phyloP scores from a whole-genome alignment of 1,140 invertebrate species.

The Zaprionus camerounensis region DNA sequence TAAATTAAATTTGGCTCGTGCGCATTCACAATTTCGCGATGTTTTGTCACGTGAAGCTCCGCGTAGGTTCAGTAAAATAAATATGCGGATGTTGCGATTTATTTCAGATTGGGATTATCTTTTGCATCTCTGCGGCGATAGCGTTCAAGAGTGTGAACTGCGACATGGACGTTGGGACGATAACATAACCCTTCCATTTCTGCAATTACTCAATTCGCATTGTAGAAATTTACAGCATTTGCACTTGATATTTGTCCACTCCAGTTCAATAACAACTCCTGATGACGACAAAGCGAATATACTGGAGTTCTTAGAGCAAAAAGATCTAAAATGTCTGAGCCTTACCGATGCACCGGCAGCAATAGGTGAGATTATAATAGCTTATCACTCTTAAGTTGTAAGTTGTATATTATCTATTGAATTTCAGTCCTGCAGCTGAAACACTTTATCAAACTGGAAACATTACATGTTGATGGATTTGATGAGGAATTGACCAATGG shows the following conservation, averaged over 20 bases:
- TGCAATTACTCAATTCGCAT: constrained; percentile 35
- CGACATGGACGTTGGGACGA: constrained; percentile 63
- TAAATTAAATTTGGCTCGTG: constrained; percentile 58
- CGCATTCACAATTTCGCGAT: constrained; percentile 46
- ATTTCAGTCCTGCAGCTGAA: constrained; percentile 51
- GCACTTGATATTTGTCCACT: constrained; percentile 58
- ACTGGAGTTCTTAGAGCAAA: constrained; percentile 39
- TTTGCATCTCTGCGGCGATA: constrained; percentile 45
- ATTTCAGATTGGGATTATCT: constrained; percentile 59
- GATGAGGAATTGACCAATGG: constrained; percentile 36
- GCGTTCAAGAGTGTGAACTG: constrained; percentile 56
- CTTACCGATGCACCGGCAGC: constrained; percentile 58
- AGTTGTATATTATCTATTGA: neutral
- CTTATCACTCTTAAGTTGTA: neutral
- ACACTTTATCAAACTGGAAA: constrained; percentile 43
- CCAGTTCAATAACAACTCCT: constrained; percentile 21
- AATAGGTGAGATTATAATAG: constrained; percentile 24
- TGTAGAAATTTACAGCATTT: constrained; percentile 52
- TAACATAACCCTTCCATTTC: constrained; percentile 46
- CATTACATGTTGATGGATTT: constrained; percentile 60
- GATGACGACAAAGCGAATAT: constrained; percentile 22
- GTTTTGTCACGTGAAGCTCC: constrained; percentile 30
- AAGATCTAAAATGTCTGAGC: constrained; percentile 48
- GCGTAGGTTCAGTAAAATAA: constrained; percentile 46
- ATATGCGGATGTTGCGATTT: constrained; percentile 48